phyloP scores from a whole-genome alignment of 1,140 invertebrate genomes.

The Littorina saxatilis region DNA sequence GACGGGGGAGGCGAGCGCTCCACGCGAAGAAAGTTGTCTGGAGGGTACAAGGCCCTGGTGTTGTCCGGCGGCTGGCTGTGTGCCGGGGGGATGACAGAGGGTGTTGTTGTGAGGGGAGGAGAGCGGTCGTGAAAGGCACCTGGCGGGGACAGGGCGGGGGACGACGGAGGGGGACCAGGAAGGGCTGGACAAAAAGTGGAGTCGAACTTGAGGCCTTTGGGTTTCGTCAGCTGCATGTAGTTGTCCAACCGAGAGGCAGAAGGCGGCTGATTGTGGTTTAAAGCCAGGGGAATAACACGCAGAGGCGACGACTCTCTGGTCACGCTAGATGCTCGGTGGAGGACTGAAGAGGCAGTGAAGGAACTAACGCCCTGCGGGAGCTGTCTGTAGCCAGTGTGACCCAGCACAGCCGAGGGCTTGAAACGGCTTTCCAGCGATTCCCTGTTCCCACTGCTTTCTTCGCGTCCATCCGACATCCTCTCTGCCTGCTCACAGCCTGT shows the following conservation, averaged over 20 bases:
- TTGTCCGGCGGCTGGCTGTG: neutral
- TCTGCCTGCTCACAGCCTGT: neutral
- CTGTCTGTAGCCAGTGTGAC: neutral
- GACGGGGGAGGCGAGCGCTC: no score
- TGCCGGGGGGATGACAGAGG: neutral
- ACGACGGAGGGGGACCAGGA: neutral
- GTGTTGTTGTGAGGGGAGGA: neutral
- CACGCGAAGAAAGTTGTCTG: no score
- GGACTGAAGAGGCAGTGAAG: neutral
- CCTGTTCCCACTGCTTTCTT: conserved; percentile 15
- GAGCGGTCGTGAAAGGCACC: neutral
- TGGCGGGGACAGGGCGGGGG: neutral
- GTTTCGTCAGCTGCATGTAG: conserved; percentile 22
- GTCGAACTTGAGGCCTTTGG: conserved; percentile 16
- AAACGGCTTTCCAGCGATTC: conserved; percentile 21
- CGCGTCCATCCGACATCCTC: neutral
- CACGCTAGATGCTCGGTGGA: neutral
- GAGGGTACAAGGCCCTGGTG: no score
- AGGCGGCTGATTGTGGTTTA: neutral
- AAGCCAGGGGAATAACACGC: neutral
- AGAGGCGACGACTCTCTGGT: neutral
- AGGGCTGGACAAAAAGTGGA: neutral
- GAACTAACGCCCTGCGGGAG: neutral
- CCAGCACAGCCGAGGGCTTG: conserved; percentile 14
- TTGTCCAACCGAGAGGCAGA: no score